Evolutionary conservation across 2,888 invertebrate genomes (phyloP).

Genomic region (Glomeris marginata): DNA sequence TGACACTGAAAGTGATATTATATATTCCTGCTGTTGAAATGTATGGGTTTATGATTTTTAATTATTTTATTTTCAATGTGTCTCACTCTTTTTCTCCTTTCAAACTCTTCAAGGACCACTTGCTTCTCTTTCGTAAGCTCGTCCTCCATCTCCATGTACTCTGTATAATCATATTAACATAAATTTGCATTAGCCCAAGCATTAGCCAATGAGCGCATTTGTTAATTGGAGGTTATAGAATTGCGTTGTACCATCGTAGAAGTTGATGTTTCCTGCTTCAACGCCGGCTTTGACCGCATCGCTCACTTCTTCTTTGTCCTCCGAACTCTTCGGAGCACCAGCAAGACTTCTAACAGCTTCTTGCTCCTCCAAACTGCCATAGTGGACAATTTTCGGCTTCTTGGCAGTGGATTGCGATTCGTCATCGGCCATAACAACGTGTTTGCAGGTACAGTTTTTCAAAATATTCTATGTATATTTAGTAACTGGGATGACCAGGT

Average conservation of each 20-base stretch:
- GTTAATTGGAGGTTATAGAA: slow-evolving; percentile 1
- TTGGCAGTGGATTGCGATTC: slow-evolving; percentile 55
- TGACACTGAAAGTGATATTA: no score
- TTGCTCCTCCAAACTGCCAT: slow-evolving; percentile 72
- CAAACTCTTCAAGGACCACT: slow-evolving; percentile 88
- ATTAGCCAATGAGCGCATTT: neutral
- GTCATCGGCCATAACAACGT: slow-evolving; percentile 45
- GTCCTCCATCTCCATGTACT: slow-evolving; percentile 75
- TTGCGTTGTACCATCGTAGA: slow-evolving; percentile 33
- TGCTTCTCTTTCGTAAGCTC: slow-evolving; percentile 77
- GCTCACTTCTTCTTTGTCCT: slow-evolving; percentile 38
- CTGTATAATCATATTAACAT: slow-evolving; percentile 29
- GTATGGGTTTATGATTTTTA: no score
- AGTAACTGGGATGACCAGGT: no score
- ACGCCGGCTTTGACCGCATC: slow-evolving; percentile 38
- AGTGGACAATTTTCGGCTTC: slow-evolving; percentile 61
- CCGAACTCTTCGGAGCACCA: slow-evolving; percentile 34
- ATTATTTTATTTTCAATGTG: neutral
- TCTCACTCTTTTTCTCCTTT: slow-evolving; percentile 65
- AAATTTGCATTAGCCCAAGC: neutral
- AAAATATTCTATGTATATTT: no score
- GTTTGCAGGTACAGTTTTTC: no score
- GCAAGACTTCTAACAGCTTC: slow-evolving; percentile 52
- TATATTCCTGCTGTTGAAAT: no score
- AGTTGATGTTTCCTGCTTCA: slow-evolving; percentile 46